phyloP scores from a whole-genome alignment of 2,113 vertebrate species.

The Strix aluco region DNA sequence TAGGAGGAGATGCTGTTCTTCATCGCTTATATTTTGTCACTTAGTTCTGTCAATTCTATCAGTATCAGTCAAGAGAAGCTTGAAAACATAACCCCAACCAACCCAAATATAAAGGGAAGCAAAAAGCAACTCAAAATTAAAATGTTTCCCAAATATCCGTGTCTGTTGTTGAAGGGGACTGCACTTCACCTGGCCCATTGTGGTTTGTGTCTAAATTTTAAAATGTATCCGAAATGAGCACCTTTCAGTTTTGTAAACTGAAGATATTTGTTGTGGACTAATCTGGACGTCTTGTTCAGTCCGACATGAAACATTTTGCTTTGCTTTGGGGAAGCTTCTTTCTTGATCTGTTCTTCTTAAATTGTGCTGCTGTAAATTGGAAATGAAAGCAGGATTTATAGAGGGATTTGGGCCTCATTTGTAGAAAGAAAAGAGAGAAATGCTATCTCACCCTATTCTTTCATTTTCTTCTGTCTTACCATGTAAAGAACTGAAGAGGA shows the following conservation, averaged over 20 bases:
- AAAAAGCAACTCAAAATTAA: background rate
- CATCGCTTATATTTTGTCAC: background rate
- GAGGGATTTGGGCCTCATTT: background rate
- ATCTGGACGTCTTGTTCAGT: accelerated
- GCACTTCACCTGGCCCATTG: background rate
- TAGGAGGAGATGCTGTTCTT: conserved; percentile 11
- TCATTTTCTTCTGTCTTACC: background rate
- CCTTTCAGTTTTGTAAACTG: background rate
- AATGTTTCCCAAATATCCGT: background rate
- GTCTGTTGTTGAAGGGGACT: background rate
- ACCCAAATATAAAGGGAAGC: background rate
- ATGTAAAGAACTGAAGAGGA: background rate
- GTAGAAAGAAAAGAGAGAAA: background rate
- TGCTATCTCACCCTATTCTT: background rate
- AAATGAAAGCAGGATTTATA: background rate
- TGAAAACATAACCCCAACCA: background rate
- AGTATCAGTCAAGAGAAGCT: background rate
- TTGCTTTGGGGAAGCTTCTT: background rate
- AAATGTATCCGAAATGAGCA: background rate
- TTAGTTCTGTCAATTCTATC: background rate
- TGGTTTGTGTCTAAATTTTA: background rate
- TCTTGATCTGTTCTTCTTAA: background rate
- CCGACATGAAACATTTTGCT: background rate
- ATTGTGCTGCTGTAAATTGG: background rate
- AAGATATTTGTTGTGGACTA: background rate